Conservation (phyloP, 2,888 invertebrate species). For the Salticus scenicus region DNA sequence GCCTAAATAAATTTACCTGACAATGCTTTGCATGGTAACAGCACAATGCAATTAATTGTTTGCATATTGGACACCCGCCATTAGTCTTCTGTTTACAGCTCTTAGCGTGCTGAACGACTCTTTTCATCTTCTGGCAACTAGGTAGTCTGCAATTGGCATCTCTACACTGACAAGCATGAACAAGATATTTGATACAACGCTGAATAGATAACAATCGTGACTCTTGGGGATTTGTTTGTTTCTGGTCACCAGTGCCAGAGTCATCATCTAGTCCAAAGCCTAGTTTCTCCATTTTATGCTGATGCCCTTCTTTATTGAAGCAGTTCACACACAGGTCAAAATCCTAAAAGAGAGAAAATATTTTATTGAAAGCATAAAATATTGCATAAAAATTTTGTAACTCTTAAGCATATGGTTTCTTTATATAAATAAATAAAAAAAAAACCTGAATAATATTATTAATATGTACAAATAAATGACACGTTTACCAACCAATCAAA, state of each 20-base stretch:
- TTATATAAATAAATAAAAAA: too few species aligned
- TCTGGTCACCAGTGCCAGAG: constrained; percentile 23
- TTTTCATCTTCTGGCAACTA: constrained; percentile 99
- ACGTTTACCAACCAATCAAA: too few species aligned
- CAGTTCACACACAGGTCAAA: constrained; percentile 97
- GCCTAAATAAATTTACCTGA: constrained; percentile 71
- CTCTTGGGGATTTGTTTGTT: constrained; percentile 84
- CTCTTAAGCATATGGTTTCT: too few species aligned
- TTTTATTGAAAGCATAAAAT: too few species aligned
- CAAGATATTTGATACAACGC: constrained; percentile 92
- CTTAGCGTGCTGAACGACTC: constrained; percentile 98
- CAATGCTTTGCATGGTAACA: constrained; percentile 99
- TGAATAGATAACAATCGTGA: constrained; percentile 92
- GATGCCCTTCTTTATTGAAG: constrained; percentile 94
- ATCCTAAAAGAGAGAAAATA: constrained; percentile 78
- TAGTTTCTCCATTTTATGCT: constrained; percentile 97
- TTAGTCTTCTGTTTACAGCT: constrained; percentile 90
- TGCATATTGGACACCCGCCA: constrained; percentile 97
- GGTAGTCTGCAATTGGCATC: constrained; percentile 98
- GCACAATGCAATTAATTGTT: constrained; percentile 97
- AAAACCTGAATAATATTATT: too few species aligned
- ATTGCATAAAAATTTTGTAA: too few species aligned
- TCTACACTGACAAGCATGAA: constrained; percentile 97
- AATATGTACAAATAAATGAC: too few species aligned
- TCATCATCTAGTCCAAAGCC: constrained; percentile 82